These are phyloP conservation scores for Pipistrellus pipistrellus DNA, from an alignment of 2,797 vertebrate species.

Conservation along the genomic window DNA sequence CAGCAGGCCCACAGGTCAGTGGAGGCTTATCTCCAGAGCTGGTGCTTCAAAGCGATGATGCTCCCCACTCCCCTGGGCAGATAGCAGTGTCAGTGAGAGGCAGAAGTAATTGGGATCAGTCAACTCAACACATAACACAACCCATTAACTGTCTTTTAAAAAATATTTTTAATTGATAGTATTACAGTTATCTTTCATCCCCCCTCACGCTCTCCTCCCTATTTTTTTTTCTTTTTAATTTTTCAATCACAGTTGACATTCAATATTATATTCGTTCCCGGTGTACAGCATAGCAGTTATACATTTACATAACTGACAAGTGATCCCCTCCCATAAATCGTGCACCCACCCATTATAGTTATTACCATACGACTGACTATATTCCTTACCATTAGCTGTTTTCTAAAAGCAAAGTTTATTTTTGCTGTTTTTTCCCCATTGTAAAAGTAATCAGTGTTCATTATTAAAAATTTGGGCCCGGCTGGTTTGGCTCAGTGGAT, in stretches of 20 bases:
- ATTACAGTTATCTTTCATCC: too few species aligned
- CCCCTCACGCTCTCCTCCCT: too few species aligned
- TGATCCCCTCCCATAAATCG: neutral
- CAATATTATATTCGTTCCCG: neutral
- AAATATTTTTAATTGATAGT: too few species aligned
- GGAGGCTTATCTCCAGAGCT: slow-evolving; percentile 74
- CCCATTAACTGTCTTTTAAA: neutral
- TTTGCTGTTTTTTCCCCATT: neutral
- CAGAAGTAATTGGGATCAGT: neutral
- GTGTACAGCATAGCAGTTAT: neutral
- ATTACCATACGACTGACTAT: neutral
- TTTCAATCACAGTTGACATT: neutral
- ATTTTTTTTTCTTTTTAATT: neutral
- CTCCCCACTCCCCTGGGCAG: neutral
- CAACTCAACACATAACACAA: slow-evolving; percentile 35
- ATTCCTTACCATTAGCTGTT: neutral
- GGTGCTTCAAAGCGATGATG: slow-evolving; percentile 71
- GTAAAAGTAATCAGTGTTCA: neutral
- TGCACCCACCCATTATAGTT: neutral
- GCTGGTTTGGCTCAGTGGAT: too few species aligned
- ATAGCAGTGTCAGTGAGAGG: slow-evolving; percentile 10
- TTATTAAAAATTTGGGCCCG: slow-evolving; percentile 16
- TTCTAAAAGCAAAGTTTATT: slow-evolving; percentile 30
- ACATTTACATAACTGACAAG: neutral
- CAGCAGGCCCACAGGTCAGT: slow-evolving; percentile 45